phyloP scores from a whole-genome alignment of 2,113 vertebrate species.

The Empidonax alnorum region DNA sequence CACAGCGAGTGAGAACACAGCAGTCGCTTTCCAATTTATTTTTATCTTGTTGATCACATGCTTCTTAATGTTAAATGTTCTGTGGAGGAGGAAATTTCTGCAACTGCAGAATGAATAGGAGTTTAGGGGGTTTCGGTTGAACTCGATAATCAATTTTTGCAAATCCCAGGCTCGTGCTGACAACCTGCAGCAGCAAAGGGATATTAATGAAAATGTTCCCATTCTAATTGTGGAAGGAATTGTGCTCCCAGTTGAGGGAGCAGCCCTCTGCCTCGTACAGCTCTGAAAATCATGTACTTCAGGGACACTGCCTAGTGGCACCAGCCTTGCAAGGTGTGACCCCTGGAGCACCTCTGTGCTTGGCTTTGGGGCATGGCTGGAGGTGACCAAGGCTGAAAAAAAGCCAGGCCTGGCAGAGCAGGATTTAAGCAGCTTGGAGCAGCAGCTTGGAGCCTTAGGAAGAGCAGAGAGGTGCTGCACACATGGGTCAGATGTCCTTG shows the following conservation, averaged over 20 bases:
- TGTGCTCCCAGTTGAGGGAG: background rate
- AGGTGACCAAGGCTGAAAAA: background rate
- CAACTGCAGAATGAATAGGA: conserved; percentile 33
- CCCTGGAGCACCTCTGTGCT: fast-evolving
- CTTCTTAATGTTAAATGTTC: conserved; percentile 45
- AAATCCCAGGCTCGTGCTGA: conserved; percentile 1
- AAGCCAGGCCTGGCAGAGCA: background rate
- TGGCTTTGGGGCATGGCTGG: background rate
- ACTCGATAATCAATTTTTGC: background rate
- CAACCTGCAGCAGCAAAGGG: background rate
- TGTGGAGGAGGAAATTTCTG: conserved; percentile 55
- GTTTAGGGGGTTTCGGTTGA: background rate
- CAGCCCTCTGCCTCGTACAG: background rate
- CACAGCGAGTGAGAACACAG: background rate
- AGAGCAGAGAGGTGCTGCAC: background rate
- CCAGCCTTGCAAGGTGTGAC: background rate
- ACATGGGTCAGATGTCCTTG: background rate
- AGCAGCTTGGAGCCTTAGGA: background rate
- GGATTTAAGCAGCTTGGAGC: background rate
- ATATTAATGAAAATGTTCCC: background rate
- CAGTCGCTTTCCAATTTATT: conserved; percentile 34
- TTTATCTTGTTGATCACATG: conserved; percentile 57
- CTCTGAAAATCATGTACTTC: background rate
- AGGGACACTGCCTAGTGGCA: background rate
- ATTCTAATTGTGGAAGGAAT: background rate